Evolutionary conservation across 2,113 vertebrate species (phyloP).

Genomic region (rabbit (Oryctolagus cuniculus)): mOryCun1.1 NC_091436.1:115756001-115756500

Average conservation of each 20-base stretch:
- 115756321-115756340: not conserved
- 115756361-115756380: conserved; percentile 27
- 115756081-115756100: not conserved
- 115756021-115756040: not conserved
- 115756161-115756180: not conserved
- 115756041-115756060: not conserved
- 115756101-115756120: not conserved
- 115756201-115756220: not conserved
- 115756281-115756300: not conserved
- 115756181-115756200: not conserved
- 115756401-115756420: not conserved
- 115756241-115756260: not conserved
- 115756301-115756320: not conserved
- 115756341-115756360: not conserved
- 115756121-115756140: not conserved
- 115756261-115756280: not conserved
- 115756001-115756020: not conserved
- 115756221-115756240: not conserved
- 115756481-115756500: conserved; percentile 50
- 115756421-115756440: not conserved
- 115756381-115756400: not conserved
- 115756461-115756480: conserved; percentile 36
- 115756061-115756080: not conserved
- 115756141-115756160: not conserved
- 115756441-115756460: conserved; percentile 3